phyloP scores from a whole-genome alignment of 2,113 vertebrate species.

The Mohoua ochrocephala region DNA sequence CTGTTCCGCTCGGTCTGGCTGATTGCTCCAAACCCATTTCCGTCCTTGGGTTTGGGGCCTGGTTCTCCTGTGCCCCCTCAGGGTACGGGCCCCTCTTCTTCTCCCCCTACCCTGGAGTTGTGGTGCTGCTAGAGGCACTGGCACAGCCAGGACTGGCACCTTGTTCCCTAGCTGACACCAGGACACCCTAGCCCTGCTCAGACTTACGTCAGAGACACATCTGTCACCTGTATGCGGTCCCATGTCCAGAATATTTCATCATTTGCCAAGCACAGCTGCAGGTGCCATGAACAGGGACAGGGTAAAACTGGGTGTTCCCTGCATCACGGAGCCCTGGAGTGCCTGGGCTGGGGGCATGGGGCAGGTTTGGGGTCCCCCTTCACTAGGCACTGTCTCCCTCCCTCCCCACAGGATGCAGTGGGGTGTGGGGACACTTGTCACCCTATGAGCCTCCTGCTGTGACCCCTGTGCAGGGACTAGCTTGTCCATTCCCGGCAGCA shows the following conservation, averaged over 20 bases:
- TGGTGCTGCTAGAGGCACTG: neutral
- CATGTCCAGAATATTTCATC: neutral
- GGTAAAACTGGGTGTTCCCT: neutral
- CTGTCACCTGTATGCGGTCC: neutral
- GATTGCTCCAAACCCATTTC: neutral
- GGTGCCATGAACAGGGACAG: fast-evolving
- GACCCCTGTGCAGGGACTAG: neutral
- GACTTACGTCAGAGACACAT: neutral
- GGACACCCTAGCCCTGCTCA: neutral
- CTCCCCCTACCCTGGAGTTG: neutral
- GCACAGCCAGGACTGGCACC: neutral
- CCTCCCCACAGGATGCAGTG: neutral
- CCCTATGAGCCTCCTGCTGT: neutral
- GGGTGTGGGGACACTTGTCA: neutral
- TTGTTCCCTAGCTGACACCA: neutral
- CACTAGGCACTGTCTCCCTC: neutral
- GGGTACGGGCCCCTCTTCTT: fast-evolving
- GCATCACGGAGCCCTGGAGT: fast-evolving
- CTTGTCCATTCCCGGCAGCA: fast-evolving
- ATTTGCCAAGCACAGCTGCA: neutral
- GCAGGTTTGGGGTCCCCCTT: neutral
- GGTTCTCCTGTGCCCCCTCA: neutral
- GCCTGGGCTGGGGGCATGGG: neutral
- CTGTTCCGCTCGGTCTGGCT: fast-evolving
- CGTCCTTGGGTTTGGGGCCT: neutral